Conservation (phyloP, 2,113 vertebrate genomes). For the Hemiprocne comata region DNA sequence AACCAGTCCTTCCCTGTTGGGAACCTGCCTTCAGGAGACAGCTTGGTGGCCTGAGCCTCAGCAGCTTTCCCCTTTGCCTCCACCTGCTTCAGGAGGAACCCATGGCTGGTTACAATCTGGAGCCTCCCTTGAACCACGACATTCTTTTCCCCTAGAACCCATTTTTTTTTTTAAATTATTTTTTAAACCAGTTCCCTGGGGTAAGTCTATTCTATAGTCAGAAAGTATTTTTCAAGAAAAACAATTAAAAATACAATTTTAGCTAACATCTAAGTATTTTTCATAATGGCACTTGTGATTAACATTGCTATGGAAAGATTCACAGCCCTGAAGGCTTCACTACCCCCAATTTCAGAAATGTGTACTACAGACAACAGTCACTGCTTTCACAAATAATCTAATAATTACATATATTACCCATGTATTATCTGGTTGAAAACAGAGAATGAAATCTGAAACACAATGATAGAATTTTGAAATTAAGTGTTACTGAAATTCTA, state of each 20-base stretch:
- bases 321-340: background rate
- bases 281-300: background rate
- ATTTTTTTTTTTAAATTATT: too few relatives aligned
- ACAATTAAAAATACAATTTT: background rate
- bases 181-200: background rate
- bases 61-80: background rate
- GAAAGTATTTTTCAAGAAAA: background rate
- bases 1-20: background rate
- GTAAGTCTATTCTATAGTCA: background rate
- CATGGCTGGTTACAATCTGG: rapidly evolving
- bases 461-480: background rate
- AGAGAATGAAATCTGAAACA: background rate
- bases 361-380: background rate
- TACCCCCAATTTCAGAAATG: background rate
- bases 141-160: background rate
- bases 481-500: background rate
- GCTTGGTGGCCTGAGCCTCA: background rate
- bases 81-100: background rate
- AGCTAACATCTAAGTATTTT: background rate
- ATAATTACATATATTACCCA: background rate
- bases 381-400: background rate
- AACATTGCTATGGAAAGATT: background rate
- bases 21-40: background rate
- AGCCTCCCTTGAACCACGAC: background rate
- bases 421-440: background rate